Evolutionary conservation across 2,888 invertebrate species (phyloP), one percentile per base, ranked within the genome.

Genomic region (Homarus gammarus): DNA sequence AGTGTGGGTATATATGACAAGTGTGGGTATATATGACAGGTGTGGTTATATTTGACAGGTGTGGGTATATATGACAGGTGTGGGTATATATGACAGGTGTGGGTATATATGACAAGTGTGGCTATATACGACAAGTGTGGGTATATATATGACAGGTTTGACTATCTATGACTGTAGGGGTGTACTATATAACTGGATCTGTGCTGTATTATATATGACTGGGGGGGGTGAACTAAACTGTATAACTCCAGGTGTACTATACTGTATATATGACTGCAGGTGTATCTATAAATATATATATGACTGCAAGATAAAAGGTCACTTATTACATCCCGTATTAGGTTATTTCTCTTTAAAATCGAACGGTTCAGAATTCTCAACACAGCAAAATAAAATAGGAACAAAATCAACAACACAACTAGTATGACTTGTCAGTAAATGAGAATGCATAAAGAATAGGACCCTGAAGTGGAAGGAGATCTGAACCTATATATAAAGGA

Each of bases 201-300:
- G 3, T 72, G 18, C 1, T 12, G 49, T 15, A 70, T 70, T 31
- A 12, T 70, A 1, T n/a, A 70, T 3, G 33, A 15, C 15, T n/a
- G 27, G 33, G 33, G 27, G 15, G 33, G 27, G 15, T 70, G 31
- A 5, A 8, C 36, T 31, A 5, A 70, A 15, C 5, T 70, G 0
- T 33, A 70, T n/a, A 31, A 27, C 0, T 0, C 18, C 18, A 70
- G 31, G 18, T 70, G 36, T 70, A 31, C 31, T 36, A 12, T 18
- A 27, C 18, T 70, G 31, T 64, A 64, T 64, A 64, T 64, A 64
- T 64, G 31, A 27, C n/a, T 64, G 31, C 31, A 70, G n/a, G 31
- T 70, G 31, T 70, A 70, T 70, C 5, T 70, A 70, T 70, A 70
- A 27, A 70, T 70, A 70, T 36, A 70, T 70, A 70, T 31, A 70